These are phyloP conservation scores for Thermophis baileyi DNA, from an alignment of 2,113 vertebrate genomes.

Conservation along the genomic window DNA sequence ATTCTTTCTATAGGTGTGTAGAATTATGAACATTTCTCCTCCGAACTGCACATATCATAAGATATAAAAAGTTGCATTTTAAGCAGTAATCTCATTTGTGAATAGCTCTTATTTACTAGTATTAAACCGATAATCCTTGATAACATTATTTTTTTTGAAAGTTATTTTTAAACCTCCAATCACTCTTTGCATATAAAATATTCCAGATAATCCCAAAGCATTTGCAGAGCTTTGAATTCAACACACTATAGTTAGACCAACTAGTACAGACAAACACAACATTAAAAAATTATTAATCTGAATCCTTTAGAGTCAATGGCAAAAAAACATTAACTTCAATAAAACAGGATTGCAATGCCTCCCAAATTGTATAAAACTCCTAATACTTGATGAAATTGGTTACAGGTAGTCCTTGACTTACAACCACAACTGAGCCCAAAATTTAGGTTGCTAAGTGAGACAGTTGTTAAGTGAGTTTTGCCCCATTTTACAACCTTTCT, in stretches of 20 bases:
- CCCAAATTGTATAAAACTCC: slow-evolving; percentile 21
- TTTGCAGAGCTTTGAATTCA: background rate
- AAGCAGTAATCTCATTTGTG: background rate
- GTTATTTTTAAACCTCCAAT: background rate
- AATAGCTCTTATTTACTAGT: background rate
- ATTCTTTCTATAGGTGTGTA: background rate
- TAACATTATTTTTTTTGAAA: slow-evolving; percentile 23
- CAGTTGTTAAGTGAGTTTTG: no score
- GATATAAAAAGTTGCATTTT: background rate
- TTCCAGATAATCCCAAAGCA: background rate
- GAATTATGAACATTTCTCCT: background rate
- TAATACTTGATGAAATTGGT: background rate
- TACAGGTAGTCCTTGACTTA: no score
- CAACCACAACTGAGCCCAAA: no score
- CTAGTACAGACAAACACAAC: slow-evolving; percentile 52
- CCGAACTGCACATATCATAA: slow-evolving; percentile 1
- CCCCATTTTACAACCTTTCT: no score
- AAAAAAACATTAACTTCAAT: slow-evolving; percentile 11
- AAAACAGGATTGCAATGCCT: background rate
- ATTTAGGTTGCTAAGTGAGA: no score
- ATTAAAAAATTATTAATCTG: slow-evolving; percentile 6
- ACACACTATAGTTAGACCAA: background rate
- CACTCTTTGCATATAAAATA: background rate
- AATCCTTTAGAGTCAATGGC: background rate
- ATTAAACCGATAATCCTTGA: background rate